Base-by-base conservation (phyloP, 2,113 vertebrate species). In the Phrynocephalus versicolor region DNA sequence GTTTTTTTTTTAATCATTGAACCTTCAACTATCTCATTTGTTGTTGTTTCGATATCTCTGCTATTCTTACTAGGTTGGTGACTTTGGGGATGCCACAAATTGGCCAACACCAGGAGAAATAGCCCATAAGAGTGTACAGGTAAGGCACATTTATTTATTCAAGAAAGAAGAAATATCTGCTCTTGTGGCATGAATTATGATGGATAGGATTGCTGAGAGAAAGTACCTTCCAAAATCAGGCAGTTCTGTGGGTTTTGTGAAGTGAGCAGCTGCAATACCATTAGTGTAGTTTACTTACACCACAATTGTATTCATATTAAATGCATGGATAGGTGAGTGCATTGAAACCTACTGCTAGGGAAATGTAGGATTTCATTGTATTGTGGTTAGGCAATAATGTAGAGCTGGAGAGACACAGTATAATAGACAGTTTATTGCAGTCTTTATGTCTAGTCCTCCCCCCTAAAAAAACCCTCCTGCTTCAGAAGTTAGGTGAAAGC, bases 31-130 rank as follows among this genome's bases (percentile, higher is more conserved):
- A 3, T 45, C 23, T 64, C 0, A 33, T 75, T n/a, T 21, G 2
- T 21, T 70, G 6, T 88, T 94, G 77, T 94, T 1, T 0, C n/a
- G n/a, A 88, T 82, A 27, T 89, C 89, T 93, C 65, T 93, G 41
- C 35, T 33, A 57, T 4, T 71, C 3, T 37, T 90, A 86, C 51
- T 88, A 99, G 99, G 98, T 99, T 87, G 98, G 98, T 90, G 99
- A 99, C 91, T 99, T 99, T 0, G 98, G 97, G 75, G 99, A 99
- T 95, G 95, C 98, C 21, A 98, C 97, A 92, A 99, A 98, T 89
- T 99, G 99, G 99, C 99, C 99, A 1, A 99, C 99, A 35, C 99
- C 99, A 33, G 98, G 99, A 91, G 99, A 99, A 94, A 99, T 99
- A 67, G 98, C 98, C 45, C 98, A 98, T 51, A 99, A 99, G 94